phyloP scores from a whole-genome alignment of 1,140 invertebrate species.

The Anastatus disparis region DNA sequence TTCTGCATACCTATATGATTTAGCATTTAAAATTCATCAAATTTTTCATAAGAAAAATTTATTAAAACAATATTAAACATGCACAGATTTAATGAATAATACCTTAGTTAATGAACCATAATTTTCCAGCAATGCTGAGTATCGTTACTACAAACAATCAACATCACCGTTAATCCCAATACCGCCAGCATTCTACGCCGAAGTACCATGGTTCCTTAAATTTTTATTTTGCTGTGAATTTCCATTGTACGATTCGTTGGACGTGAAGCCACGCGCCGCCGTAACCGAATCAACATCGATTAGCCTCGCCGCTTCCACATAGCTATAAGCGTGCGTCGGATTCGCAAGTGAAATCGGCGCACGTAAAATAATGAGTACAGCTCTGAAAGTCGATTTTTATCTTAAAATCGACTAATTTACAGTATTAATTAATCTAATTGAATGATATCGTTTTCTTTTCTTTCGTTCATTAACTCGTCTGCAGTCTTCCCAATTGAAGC shows the following conservation, averaged over 20 bases:
- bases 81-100: too few relatives aligned
- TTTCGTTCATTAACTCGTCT: not conserved
- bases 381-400: constrained; percentile 14
- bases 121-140: constrained; percentile 78
- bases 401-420: too few relatives aligned
- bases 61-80: too few relatives aligned
- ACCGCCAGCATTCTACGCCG: constrained; percentile 83
- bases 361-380: constrained; percentile 26
- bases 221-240: constrained; percentile 88
- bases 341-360: constrained; percentile 36
- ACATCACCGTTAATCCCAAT: constrained; percentile 90
- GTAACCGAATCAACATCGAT: constrained; percentile 80
- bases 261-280: constrained; percentile 73
- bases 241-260: constrained; percentile 83
- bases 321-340: constrained; percentile 75
- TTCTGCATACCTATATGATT: too few relatives aligned
- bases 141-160: constrained; percentile 85
- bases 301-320: constrained; percentile 80
- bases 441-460: not conserved
- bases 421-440: too few relatives aligned
- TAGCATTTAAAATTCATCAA: too few relatives aligned
- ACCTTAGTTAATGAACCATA: too few relatives aligned
- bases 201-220: constrained; percentile 84
- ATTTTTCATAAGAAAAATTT: too few relatives aligned
- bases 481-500: not conserved